Base-by-base conservation (phyloP, 2,888 invertebrate genomes). In the Leptopilina drosophilae region DNA sequence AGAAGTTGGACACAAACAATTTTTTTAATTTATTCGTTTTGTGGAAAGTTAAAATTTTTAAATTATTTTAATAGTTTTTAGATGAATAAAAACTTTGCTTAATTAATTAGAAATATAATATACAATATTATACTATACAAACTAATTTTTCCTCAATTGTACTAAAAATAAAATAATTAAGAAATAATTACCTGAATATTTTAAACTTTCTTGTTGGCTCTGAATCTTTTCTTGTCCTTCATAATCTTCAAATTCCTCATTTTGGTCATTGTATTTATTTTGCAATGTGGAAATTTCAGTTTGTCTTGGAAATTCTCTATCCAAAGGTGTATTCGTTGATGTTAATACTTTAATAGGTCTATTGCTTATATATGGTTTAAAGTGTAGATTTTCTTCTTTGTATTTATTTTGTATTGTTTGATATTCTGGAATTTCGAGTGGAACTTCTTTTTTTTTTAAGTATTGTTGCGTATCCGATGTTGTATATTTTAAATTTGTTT, bases 301-400 rank as follows among this genome's bases (percentile, higher is more conserved):
- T 49, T 90, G 89, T 76, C 87, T 87, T 64, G 88, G 87, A 7
- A 88, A 77, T 69, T 91, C 89, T 69, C 90, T 90, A 59, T 91
- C 90, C 2, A 88, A 85, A 15, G 91, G 56, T 90, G 90, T 79
- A 91, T 91, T 0, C 91, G 78, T 76, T 91, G 91, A 81, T 91
- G 81, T 91, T 91, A 42, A 42, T 42, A 42, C 6, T 42, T 8
- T 8, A 42, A 42, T 7, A 42, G 42, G 42, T 8, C 8, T 42
- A 42, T 42, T 42, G 8, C 33, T 42, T 42, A 42, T 42, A 77
- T 89, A 91, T 77, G 91, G 91, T 73, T 90, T 91, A 75, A 91
- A 77, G 0, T 91, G 91, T 64, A 91, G 84, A 62, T 90, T 91
- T 78, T 91, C 91, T 0, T 91, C 91, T 79, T 91, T 91, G 80